A percentile compares a stretch with the other conserved stretches of the same genome.
phyloP scores from a whole-genome alignment of 2,113 vertebrate genomes.

The Saccopteryx bilineata region DNA sequence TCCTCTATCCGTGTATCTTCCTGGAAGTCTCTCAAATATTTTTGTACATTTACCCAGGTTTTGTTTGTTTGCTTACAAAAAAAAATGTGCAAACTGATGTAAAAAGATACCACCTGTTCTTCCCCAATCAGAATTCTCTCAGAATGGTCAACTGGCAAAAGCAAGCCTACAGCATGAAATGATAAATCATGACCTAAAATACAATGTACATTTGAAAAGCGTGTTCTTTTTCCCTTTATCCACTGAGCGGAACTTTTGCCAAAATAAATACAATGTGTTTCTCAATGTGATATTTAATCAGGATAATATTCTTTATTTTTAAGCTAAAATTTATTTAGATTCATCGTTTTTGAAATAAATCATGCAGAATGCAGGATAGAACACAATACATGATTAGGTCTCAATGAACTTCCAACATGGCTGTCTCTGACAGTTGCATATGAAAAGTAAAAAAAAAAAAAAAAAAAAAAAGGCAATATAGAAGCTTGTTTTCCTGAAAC shows the following conservation, averaged over 20 bases:
- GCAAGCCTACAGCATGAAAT: background rate
- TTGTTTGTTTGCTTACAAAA: constrained; percentile 22
- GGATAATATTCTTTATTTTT: background rate
- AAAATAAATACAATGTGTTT: constrained; percentile 2
- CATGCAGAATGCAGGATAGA: constrained; percentile 17
- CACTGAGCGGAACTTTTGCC: constrained; percentile 50
- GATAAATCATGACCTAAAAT: constrained; percentile 44
- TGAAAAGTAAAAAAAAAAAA: constrained; percentile 49
- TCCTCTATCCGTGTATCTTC: background rate
- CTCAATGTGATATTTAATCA: constrained; percentile 48
- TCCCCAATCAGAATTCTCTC: background rate
- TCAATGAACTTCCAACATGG: constrained; percentile 37
- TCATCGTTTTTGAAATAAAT: constrained; percentile 43
- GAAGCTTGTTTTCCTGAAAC: constrained; percentile 65
- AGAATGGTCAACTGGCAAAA: background rate
- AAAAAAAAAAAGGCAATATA: background rate
- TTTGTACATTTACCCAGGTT: background rate
- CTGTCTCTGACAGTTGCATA: constrained; percentile 48
- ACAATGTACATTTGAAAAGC: constrained; percentile 8
- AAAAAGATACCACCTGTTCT: background rate
- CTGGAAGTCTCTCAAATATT: background rate
- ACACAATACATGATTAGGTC: constrained; percentile 40
- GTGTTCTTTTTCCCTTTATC: constrained; percentile 24
- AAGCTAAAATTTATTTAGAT: constrained; percentile 63
- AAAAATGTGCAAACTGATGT: background rate